Evolutionary conservation across 2,888 invertebrate genomes (phyloP).

Genomic region (Harpalus rubripes): DNA sequence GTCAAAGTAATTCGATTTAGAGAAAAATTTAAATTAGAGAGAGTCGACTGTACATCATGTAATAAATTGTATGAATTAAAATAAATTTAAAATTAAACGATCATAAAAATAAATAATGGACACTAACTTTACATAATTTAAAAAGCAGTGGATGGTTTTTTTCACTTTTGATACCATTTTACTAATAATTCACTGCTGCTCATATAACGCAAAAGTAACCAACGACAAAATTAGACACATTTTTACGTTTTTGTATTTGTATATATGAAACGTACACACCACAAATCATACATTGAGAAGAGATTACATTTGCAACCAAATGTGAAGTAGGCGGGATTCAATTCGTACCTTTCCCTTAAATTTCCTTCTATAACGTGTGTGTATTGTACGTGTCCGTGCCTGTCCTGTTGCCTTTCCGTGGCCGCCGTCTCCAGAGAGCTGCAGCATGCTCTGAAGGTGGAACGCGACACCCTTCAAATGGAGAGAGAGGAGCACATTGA

Average conservation of each 20-base stretch:
- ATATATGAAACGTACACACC: slow-evolving; percentile 14
- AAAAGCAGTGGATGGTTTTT: slow-evolving; percentile 37
- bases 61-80: background rate
- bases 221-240: slow-evolving; percentile 32
- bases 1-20: too few relatives aligned
- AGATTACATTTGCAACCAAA: slow-evolving; percentile 49
- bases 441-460: slow-evolving; percentile 75
- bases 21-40: too few relatives aligned
- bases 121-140: slow-evolving; percentile 30
- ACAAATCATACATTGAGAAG: slow-evolving; percentile 33
- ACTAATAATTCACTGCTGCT: slow-evolving; percentile 48
- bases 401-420: slow-evolving; percentile 45
- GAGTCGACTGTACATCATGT: too few relatives aligned
- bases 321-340: slow-evolving; percentile 56
- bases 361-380: slow-evolving; percentile 42
- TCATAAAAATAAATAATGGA: slow-evolving; percentile 43
- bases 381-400: slow-evolving; percentile 34
- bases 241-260: slow-evolving; percentile 51
- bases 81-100: slow-evolving; percentile 19
- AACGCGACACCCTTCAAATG: slow-evolving; percentile 74
- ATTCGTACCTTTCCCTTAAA: slow-evolving; percentile 2
- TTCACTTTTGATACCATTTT: slow-evolving; percentile 55
- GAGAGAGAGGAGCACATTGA: slow-evolving; percentile 74
- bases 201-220: slow-evolving; percentile 43
- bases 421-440: slow-evolving; percentile 76